A percentile compares a stretch with the other conserved stretches of the same genome.
phyloP scores from a whole-genome alignment of 2,888 invertebrate genomes.

The Protophormia terraenovae region DNA sequence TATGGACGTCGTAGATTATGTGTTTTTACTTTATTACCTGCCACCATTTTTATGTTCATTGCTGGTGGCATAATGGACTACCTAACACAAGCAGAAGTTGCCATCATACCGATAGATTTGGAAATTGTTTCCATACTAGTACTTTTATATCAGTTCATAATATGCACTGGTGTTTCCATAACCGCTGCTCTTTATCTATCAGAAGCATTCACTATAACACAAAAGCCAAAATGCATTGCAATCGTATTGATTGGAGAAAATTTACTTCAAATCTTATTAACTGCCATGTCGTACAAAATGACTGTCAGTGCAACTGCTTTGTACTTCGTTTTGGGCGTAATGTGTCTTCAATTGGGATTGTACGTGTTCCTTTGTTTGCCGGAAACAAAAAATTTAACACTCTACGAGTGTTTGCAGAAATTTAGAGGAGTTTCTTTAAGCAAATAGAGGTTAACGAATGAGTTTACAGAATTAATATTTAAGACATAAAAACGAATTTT shows the following conservation, averaged over 20 bases:
- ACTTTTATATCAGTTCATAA: constrained; percentile 75
- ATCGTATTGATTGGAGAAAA: constrained; percentile 74
- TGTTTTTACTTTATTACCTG: constrained; percentile 73
- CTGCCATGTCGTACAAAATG: constrained; percentile 70
- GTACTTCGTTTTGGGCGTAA: constrained; percentile 74
- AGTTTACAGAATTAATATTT: neutral
- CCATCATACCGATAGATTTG: constrained; percentile 71
- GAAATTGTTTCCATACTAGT: constrained; percentile 74
- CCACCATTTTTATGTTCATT: constrained; percentile 75
- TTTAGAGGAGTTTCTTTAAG: constrained; percentile 69
- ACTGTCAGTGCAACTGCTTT: constrained; percentile 71
- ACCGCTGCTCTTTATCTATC: constrained; percentile 76
- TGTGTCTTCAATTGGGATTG: constrained; percentile 74
- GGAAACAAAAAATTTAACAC: constrained; percentile 75
- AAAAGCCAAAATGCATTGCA: constrained; percentile 75
- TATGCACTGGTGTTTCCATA: constrained; percentile 75
- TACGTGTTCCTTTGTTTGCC: constrained; percentile 76
- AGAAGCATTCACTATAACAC: constrained; percentile 76
- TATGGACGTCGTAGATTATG: constrained; percentile 75
- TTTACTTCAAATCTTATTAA: constrained; percentile 74
- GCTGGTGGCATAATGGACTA: constrained; percentile 76
- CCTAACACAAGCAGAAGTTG: constrained; percentile 69
- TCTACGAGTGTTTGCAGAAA: constrained; percentile 76
- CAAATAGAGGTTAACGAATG: neutral
- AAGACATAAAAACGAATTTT: neutral